Evolutionary conservation across 2,113 vertebrate genomes (phyloP).

Genomic region (Pituophis catenifer): DNA sequence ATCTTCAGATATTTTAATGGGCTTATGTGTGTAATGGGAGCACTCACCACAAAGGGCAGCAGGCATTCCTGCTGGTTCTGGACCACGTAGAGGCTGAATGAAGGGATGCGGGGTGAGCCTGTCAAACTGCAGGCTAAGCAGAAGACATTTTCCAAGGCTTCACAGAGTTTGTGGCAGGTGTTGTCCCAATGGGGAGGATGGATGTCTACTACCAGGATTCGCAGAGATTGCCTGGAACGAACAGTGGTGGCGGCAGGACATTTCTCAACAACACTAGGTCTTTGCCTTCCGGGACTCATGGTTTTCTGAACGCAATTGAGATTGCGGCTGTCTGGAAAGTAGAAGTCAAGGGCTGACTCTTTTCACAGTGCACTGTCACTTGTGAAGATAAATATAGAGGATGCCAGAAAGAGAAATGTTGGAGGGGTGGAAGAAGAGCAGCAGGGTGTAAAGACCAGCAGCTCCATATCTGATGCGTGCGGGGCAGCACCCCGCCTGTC

Average conservation of each 20-base stretch:
- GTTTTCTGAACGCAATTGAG: background rate
- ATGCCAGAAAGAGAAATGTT: background rate
- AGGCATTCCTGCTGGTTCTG: conserved; percentile 86
- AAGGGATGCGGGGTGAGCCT: conserved; percentile 80
- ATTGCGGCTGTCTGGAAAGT: conserved; percentile 1
- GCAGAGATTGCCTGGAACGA: conserved; percentile 71
- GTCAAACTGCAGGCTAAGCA: conserved; percentile 78
- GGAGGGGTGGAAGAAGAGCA: background rate
- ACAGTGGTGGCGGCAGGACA: background rate
- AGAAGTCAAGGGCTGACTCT: conserved; percentile 11
- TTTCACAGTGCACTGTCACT: background rate
- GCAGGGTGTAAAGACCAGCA: background rate
- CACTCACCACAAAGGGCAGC: conserved; percentile 86
- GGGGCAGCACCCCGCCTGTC: background rate
- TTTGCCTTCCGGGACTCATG: conserved; percentile 59
- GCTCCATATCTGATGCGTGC: background rate
- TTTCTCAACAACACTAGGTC: conserved; percentile 11
- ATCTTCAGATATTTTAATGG: background rate
- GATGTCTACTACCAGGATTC: conserved; percentile 81
- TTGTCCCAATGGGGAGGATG: conserved; percentile 78
- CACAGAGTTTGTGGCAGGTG: conserved; percentile 73
- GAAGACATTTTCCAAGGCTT: conserved; percentile 87
- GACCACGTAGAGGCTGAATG: conserved; percentile 85
- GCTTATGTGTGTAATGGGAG: background rate
- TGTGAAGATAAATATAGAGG: background rate